These are phyloP conservation scores for Hippoglossus hippoglossus DNA, from an alignment of 2,797 vertebrate species.

Conservation along the genomic window DNA sequence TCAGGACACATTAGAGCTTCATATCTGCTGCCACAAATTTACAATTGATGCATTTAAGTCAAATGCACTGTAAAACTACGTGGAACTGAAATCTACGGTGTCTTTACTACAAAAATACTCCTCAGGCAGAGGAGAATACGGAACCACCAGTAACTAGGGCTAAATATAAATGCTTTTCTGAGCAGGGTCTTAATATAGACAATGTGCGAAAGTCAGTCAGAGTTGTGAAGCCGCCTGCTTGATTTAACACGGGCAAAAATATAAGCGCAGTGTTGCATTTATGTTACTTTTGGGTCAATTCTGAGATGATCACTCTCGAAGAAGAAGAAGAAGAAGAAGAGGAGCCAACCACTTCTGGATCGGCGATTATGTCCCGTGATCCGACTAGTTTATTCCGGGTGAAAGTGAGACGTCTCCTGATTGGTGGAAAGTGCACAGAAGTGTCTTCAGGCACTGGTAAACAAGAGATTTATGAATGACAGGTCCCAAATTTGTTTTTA, in stretches of 20 bases:
- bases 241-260: conserved; percentile 82
- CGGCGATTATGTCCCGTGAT: conserved; percentile 12
- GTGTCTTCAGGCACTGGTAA: conserved; percentile 72
- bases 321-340: conserved; percentile 3
- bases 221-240: conserved; percentile 78
- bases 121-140: conserved; percentile 70
- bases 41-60: conserved; percentile 25
- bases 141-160: conserved; percentile 80
- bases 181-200: conserved; percentile 84
- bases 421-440: conserved; percentile 59
- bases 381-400: conserved; percentile 22
- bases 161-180: conserved; percentile 86
- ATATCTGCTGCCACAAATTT: conserved; percentile 8
- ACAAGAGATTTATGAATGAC: conserved; percentile 84
- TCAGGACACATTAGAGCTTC: conserved; percentile 19
- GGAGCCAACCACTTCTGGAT: too few species aligned
- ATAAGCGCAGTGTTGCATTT: conserved; percentile 77
- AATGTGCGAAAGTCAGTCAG: conserved; percentile 83
- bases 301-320: conserved; percentile 38
- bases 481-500: conserved; percentile 82
- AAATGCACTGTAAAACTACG: conserved; percentile 34
- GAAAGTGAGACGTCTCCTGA: conserved; percentile 38
- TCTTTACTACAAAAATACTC: conserved; percentile 69
- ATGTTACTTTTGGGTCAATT: conserved; percentile 70
- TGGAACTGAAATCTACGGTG: conserved; percentile 67